Evolutionary conservation across 2,888 invertebrate species (phyloP).

Genomic region (Parelbella ahira): DNA sequence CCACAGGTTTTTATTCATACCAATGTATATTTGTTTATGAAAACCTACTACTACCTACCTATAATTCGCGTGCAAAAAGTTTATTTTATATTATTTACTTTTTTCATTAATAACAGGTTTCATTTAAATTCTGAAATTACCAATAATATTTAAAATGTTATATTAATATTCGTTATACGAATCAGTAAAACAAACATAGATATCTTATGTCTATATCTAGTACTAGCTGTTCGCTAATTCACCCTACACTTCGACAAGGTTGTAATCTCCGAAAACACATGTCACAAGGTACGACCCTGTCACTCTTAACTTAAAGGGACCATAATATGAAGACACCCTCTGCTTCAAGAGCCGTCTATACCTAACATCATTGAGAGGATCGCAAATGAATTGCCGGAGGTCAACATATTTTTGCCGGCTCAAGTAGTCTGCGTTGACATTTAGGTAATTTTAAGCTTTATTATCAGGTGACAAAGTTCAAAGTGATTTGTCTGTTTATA

Average conservation of each 20-base stretch:
- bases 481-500: slow-evolving; percentile 24
- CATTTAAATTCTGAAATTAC: no score
- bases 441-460: slow-evolving; percentile 27
- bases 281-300: slow-evolving; percentile 49
- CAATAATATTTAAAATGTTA: no score
- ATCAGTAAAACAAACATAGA: no score
- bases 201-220: slow-evolving; percentile 17
- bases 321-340: slow-evolving; percentile 39
- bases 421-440: slow-evolving; percentile 18
- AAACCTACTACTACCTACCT: no score
- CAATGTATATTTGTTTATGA: no score
- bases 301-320: slow-evolving; percentile 36
- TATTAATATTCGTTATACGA: no score
- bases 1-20: no score
- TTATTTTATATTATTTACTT: no score
- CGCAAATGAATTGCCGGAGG: slow-evolving; percentile 37
- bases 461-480: slow-evolving; percentile 30
- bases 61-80: no score
- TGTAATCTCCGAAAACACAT: slow-evolving; percentile 51
- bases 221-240: slow-evolving; percentile 32
- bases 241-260: slow-evolving; percentile 42
- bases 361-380: slow-evolving; percentile 29
- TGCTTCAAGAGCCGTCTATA: slow-evolving; percentile 26
- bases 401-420: slow-evolving; percentile 42
- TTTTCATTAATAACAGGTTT: no score